These are phyloP conservation scores for Sphecodes monilicornis DNA, from an alignment of 2,888 invertebrate genomes.

Conservation along the genomic window DNA sequence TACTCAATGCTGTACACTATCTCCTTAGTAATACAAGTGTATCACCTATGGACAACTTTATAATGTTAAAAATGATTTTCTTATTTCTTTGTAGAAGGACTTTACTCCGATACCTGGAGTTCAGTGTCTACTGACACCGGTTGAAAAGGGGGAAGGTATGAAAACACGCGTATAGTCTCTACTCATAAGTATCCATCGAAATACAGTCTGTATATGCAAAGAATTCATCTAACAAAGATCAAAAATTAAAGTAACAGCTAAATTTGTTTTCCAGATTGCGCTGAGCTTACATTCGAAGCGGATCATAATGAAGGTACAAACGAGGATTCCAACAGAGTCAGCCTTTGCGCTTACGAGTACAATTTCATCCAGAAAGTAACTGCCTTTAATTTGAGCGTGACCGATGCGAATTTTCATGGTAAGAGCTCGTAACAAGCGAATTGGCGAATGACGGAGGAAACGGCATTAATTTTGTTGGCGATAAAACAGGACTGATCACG, in stretches of 20 bases:
- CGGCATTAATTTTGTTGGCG: not conserved
- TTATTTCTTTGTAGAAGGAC: slow-evolving; percentile 45
- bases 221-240: not conserved
- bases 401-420: slow-evolving; percentile 76
- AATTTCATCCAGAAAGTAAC: slow-evolving; percentile 65
- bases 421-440: slow-evolving; percentile 45
- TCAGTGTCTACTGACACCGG: slow-evolving; percentile 71
- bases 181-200: not conserved
- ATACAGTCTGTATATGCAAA: not conserved
- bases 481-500: slow-evolving; percentile 72
- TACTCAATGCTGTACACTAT: not conserved
- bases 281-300: slow-evolving; percentile 72
- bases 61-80: not conserved
- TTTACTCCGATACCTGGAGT: slow-evolving; percentile 4
- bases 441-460: not conserved
- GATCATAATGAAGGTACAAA: slow-evolving; percentile 60
- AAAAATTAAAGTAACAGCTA: not conserved
- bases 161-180: not conserved
- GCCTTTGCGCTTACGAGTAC: slow-evolving; percentile 75
- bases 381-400: slow-evolving; percentile 80
- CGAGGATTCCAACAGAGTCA: slow-evolving; percentile 69
- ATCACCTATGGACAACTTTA: no score
- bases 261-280: slow-evolving; percentile 71
- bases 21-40: not conserved
- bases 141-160: slow-evolving; percentile 74